Conservation (phyloP, 2,797 vertebrate species). For the Danio aesculapii region DNA sequence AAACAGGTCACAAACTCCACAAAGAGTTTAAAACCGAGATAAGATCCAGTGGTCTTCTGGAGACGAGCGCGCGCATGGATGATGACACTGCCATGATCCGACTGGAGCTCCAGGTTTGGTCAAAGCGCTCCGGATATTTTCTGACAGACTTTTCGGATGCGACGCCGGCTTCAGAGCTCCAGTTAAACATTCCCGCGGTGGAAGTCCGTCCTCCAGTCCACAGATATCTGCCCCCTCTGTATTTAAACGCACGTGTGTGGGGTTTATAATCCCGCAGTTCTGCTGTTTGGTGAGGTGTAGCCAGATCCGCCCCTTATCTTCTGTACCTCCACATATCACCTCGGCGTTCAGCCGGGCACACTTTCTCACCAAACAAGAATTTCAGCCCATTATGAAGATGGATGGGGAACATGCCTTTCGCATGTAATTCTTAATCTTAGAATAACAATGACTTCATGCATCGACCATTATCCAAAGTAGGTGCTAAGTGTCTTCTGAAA, state of each 20-base stretch:
- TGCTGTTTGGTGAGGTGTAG: neutral
- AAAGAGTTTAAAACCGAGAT: slow-evolving; percentile 2
- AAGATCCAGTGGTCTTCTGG: slow-evolving; percentile 16
- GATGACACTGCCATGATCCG: slow-evolving; percentile 17
- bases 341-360: slow-evolving; percentile 6
- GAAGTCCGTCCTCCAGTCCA: slow-evolving; percentile 39
- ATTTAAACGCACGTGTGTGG: slow-evolving; percentile 13
- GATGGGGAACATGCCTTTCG: slow-evolving; percentile 1
- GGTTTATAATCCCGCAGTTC: neutral
- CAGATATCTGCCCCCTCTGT: slow-evolving; percentile 3
- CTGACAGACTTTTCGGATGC: neutral
- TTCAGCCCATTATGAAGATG: neutral
- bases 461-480: neutral
- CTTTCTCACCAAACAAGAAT: slow-evolving; percentile 15
- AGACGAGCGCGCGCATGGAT: slow-evolving; percentile 10
- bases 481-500: slow-evolving; percentile 45
- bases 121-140: neutral
- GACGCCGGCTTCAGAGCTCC: slow-evolving; percentile 72
- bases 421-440: slow-evolving; percentile 14
- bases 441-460: slow-evolving; percentile 36
- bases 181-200: slow-evolving; percentile 65
- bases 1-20: slow-evolving; percentile 25
- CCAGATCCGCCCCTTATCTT: slow-evolving; percentile 14
- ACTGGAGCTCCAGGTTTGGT: neutral
- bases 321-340: neutral